phyloP scores from a whole-genome alignment of 2,113 vertebrate genomes.

The Choloepus hoffmanni region DNA sequence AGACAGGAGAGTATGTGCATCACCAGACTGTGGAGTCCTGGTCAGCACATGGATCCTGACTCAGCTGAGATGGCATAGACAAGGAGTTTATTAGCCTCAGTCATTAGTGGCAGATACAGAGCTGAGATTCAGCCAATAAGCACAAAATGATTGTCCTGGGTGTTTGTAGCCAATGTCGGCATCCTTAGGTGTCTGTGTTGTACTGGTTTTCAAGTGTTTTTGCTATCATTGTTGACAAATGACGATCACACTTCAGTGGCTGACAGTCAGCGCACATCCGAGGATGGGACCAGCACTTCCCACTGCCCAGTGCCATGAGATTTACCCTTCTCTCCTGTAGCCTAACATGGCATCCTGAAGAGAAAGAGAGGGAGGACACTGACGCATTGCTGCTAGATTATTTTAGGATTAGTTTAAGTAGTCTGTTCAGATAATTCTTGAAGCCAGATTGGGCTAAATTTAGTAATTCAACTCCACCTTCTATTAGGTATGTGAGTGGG shows the following conservation, averaged over 20 bases:
- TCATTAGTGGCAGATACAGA: not conserved
- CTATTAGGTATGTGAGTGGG: not conserved
- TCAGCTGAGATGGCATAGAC: not conserved
- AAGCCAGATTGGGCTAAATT: not conserved
- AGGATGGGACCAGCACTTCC: not conserved
- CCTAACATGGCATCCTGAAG: not conserved
- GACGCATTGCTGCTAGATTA: not conserved
- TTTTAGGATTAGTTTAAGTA: not conserved
- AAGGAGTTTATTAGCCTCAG: not conserved
- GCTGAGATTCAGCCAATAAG: not conserved
- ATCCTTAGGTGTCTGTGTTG: not conserved
- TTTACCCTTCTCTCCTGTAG: not conserved
- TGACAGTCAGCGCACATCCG: not conserved
- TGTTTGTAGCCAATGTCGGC: not conserved
- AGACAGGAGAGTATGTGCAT: not conserved
- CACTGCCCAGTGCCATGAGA: not conserved
- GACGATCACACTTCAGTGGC: not conserved
- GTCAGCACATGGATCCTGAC: not conserved
- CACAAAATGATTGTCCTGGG: not conserved
- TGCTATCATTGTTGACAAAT: not conserved
- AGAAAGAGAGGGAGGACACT: not conserved
- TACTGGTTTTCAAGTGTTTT: not conserved
- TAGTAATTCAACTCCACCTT: not conserved
- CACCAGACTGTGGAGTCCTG: not conserved
- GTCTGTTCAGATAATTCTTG: not conserved